Evolutionary conservation across 1,140 invertebrate species (phyloP).

Genomic region (Acromyrmex echinatior): DNA sequence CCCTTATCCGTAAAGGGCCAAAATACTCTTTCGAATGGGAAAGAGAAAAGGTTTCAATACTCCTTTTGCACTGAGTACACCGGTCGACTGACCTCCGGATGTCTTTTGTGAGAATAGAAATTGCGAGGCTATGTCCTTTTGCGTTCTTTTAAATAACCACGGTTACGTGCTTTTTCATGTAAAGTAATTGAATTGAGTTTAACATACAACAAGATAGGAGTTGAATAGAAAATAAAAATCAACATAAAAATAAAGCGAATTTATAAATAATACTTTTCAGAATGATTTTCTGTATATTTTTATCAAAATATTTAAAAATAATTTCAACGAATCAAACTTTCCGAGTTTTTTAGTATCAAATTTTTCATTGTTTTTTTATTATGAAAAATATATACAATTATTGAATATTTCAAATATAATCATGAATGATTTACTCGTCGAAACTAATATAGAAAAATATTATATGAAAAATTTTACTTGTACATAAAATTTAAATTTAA

Average conservation of each 20-base stretch:
- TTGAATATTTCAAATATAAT: not conserved
- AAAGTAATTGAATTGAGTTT: not conserved
- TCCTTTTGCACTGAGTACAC: constrained; percentile 10
- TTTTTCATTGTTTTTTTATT: constrained; percentile 8
- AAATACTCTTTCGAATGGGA: constrained; percentile 42
- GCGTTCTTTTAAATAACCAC: constrained; percentile 3
- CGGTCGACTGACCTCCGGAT: constrained; percentile 13
- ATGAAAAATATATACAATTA: not conserved
- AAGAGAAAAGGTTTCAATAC: constrained; percentile 45
- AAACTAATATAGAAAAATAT: not conserved
- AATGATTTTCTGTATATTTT: not conserved
- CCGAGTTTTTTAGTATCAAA: not conserved
- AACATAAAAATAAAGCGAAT: not conserved
- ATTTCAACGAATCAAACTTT: not conserved
- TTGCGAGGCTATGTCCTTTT: not conserved
- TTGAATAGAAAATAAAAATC: not conserved
- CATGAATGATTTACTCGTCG: not conserved
- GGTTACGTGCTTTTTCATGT: not conserved
- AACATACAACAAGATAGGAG: not conserved
- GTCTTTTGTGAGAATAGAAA: constrained; percentile 40
- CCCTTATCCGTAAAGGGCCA: constrained; percentile 35
- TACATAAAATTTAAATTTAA: too few relatives aligned
- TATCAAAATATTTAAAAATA: not conserved
- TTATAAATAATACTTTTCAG: not conserved
- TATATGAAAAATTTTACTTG: too few relatives aligned